phyloP scores from a whole-genome alignment of 2,113 vertebrate genomes.

The Himantopus leucocephalus region DNA sequence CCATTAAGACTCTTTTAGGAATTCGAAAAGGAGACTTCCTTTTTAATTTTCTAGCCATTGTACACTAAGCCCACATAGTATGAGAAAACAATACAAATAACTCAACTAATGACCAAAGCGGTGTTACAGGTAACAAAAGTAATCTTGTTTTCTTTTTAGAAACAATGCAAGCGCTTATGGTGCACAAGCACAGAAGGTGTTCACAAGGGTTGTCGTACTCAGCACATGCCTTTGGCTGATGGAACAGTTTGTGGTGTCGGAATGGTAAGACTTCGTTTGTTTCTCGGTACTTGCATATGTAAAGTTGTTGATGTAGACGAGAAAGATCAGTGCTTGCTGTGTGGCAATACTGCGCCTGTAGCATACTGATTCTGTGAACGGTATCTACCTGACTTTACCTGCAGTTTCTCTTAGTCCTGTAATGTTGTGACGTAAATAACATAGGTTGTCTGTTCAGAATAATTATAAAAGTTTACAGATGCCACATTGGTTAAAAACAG shows the following conservation, averaged over 20 bases:
- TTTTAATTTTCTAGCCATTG: not conserved
- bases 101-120: not conserved
- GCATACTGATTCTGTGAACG: not conserved
- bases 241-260: constrained; percentile 90
- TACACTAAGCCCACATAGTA: not conserved
- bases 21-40: not conserved
- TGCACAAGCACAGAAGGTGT: constrained; percentile 91
- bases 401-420: not conserved
- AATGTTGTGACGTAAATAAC: not conserved
- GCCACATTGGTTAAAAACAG: not conserved
- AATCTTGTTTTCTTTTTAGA: constrained; percentile 71
- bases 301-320: not conserved
- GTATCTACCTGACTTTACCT: not conserved
- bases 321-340: not conserved
- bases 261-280: constrained; percentile 82
- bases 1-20: not conserved
- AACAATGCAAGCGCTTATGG: constrained; percentile 94
- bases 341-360: not conserved
- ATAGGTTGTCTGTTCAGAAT: not conserved
- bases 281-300: not conserved
- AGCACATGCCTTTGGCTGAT: constrained; percentile 96
- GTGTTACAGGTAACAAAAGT: not conserved
- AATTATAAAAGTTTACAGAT: not conserved
- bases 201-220: constrained; percentile 92
- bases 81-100: not conserved